A percentile compares a stretch with the other conserved stretches of the same genome.
Conservation (phyloP, 2,797 vertebrate genomes). For the Acanthurus tractus region DNA sequence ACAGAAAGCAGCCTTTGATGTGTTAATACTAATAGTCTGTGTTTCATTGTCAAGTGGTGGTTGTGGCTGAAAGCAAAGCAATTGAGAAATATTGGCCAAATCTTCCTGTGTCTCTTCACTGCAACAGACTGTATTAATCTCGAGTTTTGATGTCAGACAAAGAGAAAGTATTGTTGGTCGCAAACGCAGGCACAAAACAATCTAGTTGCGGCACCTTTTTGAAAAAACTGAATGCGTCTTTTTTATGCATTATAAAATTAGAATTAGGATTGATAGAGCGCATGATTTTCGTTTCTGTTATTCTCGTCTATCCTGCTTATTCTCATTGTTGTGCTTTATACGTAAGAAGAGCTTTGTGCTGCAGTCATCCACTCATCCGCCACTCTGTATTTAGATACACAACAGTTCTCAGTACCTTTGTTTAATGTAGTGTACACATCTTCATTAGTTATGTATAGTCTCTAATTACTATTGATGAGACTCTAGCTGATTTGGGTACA, state of each 20-base stretch:
- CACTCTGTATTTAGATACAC: slow-evolving; percentile 61
- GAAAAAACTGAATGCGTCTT: slow-evolving; percentile 1
- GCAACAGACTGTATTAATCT: slow-evolving; percentile 39
- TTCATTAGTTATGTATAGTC: slow-evolving; percentile 87
- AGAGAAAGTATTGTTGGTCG: slow-evolving; percentile 36
- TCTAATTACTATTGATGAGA: slow-evolving; percentile 88
- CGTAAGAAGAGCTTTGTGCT: slow-evolving; percentile 36
- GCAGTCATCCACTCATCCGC: slow-evolving; percentile 56
- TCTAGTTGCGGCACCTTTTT: slow-evolving; percentile 2
- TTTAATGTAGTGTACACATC: slow-evolving; percentile 80
- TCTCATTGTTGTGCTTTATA: slow-evolving; percentile 40
- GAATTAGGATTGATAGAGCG: slow-evolving; percentile 6
- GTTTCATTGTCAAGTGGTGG: slow-evolving; percentile 87
- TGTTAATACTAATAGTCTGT: slow-evolving; percentile 90
- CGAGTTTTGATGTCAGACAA: slow-evolving; percentile 36
- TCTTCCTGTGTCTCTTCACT: slow-evolving; percentile 51
- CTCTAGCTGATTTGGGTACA: slow-evolving; percentile 83
- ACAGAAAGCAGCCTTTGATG: slow-evolving; percentile 91
- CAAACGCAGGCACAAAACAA: slow-evolving; percentile 6
- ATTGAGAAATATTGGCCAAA: slow-evolving; percentile 49
- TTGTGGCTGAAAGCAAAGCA: slow-evolving; percentile 71
- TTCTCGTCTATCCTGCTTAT: slow-evolving; percentile 6
- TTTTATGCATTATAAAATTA: not conserved
- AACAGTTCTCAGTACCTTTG: slow-evolving; percentile 72
- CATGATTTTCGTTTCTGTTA: slow-evolving; percentile 20